Base-by-base conservation (phyloP, 2,888 invertebrate species). In the Horisme vitalbata region DNA sequence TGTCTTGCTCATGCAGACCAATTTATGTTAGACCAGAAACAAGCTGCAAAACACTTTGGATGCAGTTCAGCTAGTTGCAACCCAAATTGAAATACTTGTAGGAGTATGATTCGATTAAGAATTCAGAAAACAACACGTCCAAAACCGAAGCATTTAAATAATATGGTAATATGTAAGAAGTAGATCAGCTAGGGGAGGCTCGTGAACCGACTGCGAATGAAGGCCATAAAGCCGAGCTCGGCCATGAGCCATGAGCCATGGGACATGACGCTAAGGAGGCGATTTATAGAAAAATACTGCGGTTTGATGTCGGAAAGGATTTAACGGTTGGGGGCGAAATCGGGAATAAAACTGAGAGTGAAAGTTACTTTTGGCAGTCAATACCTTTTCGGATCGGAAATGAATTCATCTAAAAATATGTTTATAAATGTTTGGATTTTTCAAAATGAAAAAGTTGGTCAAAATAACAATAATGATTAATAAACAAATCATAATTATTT, bases 91-190 rank as follows among this genome's bases (percentile, higher is more conserved):
- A 32, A 14, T 36, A 26, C 13, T 3, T 15, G 28, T 14, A 34
- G 9, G 8, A 15, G 20, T 11, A 26, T n/a, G n/a, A n/a, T 32
- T 11, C 13, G 5, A 30, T 33, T 41, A 33, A 24, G 32, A 9
- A 36, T 41, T 33, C 44, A 33, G 26, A 37, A 43, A 45, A 37
- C 33, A 44, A 36, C 37, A 41, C 41, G 31, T 39, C 12, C 12
- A 14, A 32, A 52, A 43, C 30, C 39, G 37, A 43, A 38, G 34
- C 34, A 43, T 39, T 34, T 39, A 36, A 45, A 50, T 48, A 52
- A 41, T 39, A 45, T 43, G 47, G 45, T 44, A 55, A 46, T 48
- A 43, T 31, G 7, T 24, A 10, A 45, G 52, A 45, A 52, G 43
- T 41, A 45, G 51, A 51, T 52, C 47, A 51, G 24, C 27, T 10